Evolutionary conservation across 2,797 vertebrate genomes (phyloP), one percentile per base, ranked within the genome.

Genomic region (Masticophis lateralis): DNA sequence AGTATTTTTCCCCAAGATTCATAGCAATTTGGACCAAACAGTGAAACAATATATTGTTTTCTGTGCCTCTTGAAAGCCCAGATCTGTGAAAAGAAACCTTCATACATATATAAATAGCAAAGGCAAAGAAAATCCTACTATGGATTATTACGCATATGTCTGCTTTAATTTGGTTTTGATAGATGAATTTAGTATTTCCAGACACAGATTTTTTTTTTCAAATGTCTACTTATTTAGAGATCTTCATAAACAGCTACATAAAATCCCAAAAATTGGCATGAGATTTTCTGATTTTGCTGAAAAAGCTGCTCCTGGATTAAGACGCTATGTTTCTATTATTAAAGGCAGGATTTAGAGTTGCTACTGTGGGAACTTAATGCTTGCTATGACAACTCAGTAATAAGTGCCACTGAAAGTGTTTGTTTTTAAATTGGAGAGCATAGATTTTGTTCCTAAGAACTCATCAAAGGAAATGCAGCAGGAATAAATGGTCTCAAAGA

Each of bases 351-450:
- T 22, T 94, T 94, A 87, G 87, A 94, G 89, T 11, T 66, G 94
- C 92, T 91, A 92, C 69, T 94, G 91, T 94, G 66, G 74, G 87
- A 93, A 63, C 96, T 94, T 28, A 74, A 57, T 18, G 22, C 28
- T 18, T 20, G 7, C 18, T 60, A 47, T 86, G 74, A n/a, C 37
- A 28, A 51, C 5, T 86, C 37, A 13, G 63, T 56, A 27, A 59
- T 63, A 43, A 47, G 53, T 25, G 20, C 69, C 32, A 57, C 4
- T 5, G 90, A 59, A 22, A 32, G 2, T 16, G 60, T 22, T 55
- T 55, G 20, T 51, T 87, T 22, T 11, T 66, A 79, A 20, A 22
- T 25, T n/a, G 5, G 14, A 14, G 6, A 25, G 10, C 7, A 28
- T 4, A 51, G 32, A 14, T 8, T 87, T 94, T 95, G 93, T 51